Evolutionary conservation across 1,140 invertebrate species (phyloP).

Genomic region (Drusus annulatus): DNA sequence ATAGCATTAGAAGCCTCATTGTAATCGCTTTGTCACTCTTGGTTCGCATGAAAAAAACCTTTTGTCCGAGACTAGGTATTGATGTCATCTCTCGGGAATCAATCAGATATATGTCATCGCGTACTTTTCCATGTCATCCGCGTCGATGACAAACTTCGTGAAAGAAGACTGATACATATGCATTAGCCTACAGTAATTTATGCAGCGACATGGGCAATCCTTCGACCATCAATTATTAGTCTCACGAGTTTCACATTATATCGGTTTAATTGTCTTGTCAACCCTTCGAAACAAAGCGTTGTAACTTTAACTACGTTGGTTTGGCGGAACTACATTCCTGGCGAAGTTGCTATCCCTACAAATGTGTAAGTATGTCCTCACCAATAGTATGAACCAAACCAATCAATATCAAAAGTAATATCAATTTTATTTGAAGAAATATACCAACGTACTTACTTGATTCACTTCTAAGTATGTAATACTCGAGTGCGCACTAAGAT

Average conservation of each 20-base stretch:
- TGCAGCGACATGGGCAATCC: constrained; percentile 25
- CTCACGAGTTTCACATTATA: constrained; percentile 29
- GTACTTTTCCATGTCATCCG: constrained; percentile 27
- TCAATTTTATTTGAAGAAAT: too few species aligned
- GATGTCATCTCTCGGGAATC: constrained; percentile 28
- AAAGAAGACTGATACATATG: not conserved
- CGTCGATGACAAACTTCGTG: constrained; percentile 20
- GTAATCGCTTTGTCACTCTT: not conserved
- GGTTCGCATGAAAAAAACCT: not conserved
- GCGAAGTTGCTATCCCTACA: too few species aligned
- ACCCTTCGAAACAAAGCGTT: too few species aligned
- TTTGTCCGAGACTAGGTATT: constrained; percentile 11
- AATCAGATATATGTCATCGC: constrained; percentile 23
- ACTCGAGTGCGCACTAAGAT: too few species aligned
- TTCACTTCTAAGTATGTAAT: too few species aligned
- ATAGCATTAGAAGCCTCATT: constrained; percentile 1
- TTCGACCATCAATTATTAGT: constrained; percentile 4
- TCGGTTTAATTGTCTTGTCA: constrained; percentile 23
- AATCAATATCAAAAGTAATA: too few species aligned
- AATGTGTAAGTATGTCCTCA: too few species aligned
- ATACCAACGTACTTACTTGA: too few species aligned
- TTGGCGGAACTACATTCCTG: too few species aligned
- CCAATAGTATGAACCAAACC: too few species aligned
- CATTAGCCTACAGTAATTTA: not conserved
- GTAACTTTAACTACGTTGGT: too few species aligned